Conservation (phyloP, 2,888 invertebrate genomes). For the Blera fallax region DNA sequence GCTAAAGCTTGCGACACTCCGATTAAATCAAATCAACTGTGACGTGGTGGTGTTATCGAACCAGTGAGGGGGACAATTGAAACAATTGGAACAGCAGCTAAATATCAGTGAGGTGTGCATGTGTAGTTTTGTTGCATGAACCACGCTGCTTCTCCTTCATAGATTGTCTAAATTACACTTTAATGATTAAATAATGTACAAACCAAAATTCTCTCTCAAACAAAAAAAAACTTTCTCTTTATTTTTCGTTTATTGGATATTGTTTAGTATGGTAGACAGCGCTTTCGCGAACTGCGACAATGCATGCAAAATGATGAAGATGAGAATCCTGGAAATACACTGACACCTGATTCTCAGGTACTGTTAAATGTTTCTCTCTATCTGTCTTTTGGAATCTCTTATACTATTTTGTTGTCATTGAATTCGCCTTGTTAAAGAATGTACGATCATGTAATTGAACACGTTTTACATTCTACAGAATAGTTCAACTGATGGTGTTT, state of each 20-base stretch:
- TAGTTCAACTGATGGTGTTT: slow-evolving; percentile 89
- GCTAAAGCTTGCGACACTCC: slow-evolving; percentile 6
- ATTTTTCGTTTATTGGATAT: slow-evolving; percentile 66
- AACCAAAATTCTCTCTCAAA: slow-evolving; percentile 59
- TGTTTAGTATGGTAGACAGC: slow-evolving; percentile 84
- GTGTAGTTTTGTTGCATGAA: slow-evolving; percentile 42
- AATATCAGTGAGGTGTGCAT: slow-evolving; percentile 7
- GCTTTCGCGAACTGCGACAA: slow-evolving; percentile 92
- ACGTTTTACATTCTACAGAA: slow-evolving; percentile 77
- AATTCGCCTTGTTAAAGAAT: background rate
- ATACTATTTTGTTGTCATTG: background rate
- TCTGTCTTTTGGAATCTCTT: slow-evolving; percentile 15
- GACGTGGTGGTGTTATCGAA: slow-evolving; percentile 41
- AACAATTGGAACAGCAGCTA: slow-evolving; percentile 22
- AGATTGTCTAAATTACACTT: slow-evolving; percentile 8
- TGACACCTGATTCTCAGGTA: slow-evolving; percentile 89
- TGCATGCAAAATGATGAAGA: slow-evolving; percentile 95
- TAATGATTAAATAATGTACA: slow-evolving; percentile 7
- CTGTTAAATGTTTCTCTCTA: slow-evolving; percentile 71
- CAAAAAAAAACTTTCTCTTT: slow-evolving; percentile 52
- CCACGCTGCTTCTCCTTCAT: background rate
- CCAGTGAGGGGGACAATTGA: background rate
- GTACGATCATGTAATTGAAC: background rate
- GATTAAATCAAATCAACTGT: slow-evolving; percentile 64
- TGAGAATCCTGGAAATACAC: slow-evolving; percentile 85